These are phyloP conservation scores for Metridium senile DNA, from an alignment of 92 coral and sea anemone species.

Conservation along the genomic window DNA sequence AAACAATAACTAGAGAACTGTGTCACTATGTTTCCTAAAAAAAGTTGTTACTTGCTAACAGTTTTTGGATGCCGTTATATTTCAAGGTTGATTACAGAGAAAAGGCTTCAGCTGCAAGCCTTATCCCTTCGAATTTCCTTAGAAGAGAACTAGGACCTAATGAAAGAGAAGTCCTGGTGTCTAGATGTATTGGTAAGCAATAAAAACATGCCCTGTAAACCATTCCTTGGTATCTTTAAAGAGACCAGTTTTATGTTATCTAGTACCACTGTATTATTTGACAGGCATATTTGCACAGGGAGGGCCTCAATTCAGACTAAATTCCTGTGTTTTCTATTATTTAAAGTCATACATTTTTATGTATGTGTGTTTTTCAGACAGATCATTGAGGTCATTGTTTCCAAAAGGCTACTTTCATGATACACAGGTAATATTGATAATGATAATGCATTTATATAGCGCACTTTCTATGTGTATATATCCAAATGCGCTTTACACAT, in stretches of 20 bases:
- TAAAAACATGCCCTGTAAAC: background rate
- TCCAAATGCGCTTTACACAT: no score
- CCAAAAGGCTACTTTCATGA: constrained; percentile 68
- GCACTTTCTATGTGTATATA: no score
- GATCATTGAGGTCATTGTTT: constrained; percentile 92
- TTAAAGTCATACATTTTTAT: background rate
- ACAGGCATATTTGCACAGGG: background rate
- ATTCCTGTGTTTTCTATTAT: no score
- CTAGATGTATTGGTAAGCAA: constrained; percentile 82
- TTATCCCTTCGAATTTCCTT: constrained; percentile 73
- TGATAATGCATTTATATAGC: no score
- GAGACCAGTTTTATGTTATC: no score
- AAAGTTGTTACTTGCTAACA: no score
- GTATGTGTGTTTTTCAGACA: constrained; percentile 45
- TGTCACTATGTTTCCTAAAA: no score
- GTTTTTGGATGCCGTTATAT: background rate
- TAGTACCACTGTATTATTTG: no score
- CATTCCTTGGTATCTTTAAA: background rate
- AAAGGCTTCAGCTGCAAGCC: constrained; percentile 89
- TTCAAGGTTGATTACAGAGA: constrained; percentile 92
- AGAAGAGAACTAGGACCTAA: constrained; percentile 73
- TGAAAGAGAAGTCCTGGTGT: constrained; percentile 81
- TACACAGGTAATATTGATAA: constrained; percentile 87
- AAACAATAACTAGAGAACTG: no score
- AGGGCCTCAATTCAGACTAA: background rate